Base-by-base conservation (phyloP, 2,888 invertebrate species). In the Lucinisca nassula region DNA sequence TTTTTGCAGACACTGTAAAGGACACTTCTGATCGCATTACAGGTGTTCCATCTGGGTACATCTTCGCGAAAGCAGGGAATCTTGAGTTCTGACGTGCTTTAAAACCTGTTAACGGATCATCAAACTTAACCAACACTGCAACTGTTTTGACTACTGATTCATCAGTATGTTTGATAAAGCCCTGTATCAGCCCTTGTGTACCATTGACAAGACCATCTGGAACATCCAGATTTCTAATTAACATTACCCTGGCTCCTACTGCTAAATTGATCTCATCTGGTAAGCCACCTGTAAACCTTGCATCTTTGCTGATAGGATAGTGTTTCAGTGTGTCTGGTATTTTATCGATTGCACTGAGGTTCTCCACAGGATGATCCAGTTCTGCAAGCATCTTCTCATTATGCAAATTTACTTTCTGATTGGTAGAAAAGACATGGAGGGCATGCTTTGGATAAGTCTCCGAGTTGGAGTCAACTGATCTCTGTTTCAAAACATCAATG, bases 381-480 rank as follows among this genome's bases (percentile, higher is more conserved):
- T 61, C 35, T 17, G 55, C 58, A 3, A 78, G 27, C 55, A 76
- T 14, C n/a, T n/a, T n/a, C 8, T 67, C 14, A 49, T 85, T 88
- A 30, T 85, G 76, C 2, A 21, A 27, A 73, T 88, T 72, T 14
- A 84, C 84, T 82, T 38, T 51, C n/a, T 14, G 14, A 51, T 80
- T 85, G n/a, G 32, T 77, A 12, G 89, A 61, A 84, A 67, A 89
- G 6, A 86, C 82, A 79, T 87, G 81, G 10, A 86, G 49, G 32
- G 32, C 37, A 17, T 67, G 35, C n/a, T 24, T 4, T 27, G 30
- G 14, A 14, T 27, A n/a, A 30, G 6, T 10, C 35, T 17, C 35
- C 27, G n/a, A 37, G 10, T 51, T 32, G 17, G 40, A 21, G 45
- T 45, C n/a, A 14, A 40, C 14, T 40, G 40, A 10, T 40, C 40